These are phyloP conservation scores for Caenorhabditis sp. DNA, from an alignment of 2,888 invertebrate species.

Conservation along the genomic window DNA sequence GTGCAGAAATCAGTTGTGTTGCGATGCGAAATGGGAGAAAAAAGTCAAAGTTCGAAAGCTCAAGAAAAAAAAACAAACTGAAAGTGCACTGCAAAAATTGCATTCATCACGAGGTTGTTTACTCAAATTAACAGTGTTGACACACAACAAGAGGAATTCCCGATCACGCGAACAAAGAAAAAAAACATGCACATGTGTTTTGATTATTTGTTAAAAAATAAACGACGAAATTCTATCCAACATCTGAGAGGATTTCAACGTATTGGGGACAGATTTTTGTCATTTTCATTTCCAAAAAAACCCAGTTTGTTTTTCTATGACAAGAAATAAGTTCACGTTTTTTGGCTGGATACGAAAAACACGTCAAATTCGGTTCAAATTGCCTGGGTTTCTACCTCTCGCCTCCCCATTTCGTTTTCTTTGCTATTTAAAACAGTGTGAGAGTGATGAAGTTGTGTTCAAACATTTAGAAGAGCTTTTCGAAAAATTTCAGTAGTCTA, in stretches of 20 bases:
- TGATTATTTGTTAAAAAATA: background rate
- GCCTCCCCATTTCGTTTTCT: too few relatives aligned
- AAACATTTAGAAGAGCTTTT: too few relatives aligned
- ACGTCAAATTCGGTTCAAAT: too few relatives aligned
- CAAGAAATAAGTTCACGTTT: too few relatives aligned
- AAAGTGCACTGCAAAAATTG: background rate
- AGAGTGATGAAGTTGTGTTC: too few relatives aligned
- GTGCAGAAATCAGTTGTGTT: background rate
- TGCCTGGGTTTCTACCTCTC: too few relatives aligned
- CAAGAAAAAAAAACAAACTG: background rate
- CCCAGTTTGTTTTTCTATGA: too few relatives aligned
- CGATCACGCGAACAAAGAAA: background rate
- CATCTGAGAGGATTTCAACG: background rate
- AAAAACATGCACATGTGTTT: background rate
- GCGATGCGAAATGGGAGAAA: background rate
- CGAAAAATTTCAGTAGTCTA: background rate
- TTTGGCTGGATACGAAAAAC: too few relatives aligned
- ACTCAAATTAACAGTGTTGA: background rate
- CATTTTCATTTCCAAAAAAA: too few relatives aligned
- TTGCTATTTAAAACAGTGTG: too few relatives aligned
- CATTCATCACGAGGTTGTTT: background rate
- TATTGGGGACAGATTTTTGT: too few relatives aligned
- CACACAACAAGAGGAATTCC: background rate
- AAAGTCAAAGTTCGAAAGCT: background rate
- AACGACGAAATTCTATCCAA: background rate